Percentiles rank a stretch among this genome's conserved stretches.
These are phyloP conservation scores for Enteromius unitaeniatus DNA, from an alignment of 2,797 vertebrate genomes.

Conservation along the genomic window DNA sequence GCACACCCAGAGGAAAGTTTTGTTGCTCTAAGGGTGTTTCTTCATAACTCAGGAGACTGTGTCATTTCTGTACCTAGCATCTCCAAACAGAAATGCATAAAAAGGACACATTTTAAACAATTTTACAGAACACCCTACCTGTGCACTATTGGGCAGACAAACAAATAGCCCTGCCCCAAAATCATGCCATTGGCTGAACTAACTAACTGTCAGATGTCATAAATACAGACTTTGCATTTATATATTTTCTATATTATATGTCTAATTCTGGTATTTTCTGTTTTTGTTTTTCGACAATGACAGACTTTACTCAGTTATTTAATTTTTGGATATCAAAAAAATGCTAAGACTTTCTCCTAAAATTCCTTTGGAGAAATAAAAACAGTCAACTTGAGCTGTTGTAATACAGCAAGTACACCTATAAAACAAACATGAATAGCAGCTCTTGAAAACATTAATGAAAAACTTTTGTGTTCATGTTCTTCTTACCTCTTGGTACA, in stretches of 20 bases:
- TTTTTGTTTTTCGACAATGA: too few relatives aligned
- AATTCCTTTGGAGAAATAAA: too few relatives aligned
- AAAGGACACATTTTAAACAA: background rate
- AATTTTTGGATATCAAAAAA: too few relatives aligned
- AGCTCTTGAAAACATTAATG: too few relatives aligned
- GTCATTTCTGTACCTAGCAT: background rate
- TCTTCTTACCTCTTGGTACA: too few relatives aligned
- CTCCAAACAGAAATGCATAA: background rate
- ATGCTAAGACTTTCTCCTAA: too few relatives aligned
- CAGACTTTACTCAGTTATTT: too few relatives aligned
- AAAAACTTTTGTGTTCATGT: too few relatives aligned
- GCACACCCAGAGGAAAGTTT: slow-evolving; percentile 24
- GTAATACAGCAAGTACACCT: too few relatives aligned
- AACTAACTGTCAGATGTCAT: background rate
- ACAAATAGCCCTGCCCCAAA: background rate
- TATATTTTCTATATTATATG: background rate
- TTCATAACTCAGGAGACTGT: slow-evolving; percentile 12
- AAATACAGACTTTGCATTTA: background rate
- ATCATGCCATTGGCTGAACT: background rate
- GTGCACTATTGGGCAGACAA: background rate
- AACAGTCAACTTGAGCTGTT: too few relatives aligned
- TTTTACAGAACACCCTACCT: background rate
- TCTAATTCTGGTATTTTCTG: background rate
- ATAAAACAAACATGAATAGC: too few relatives aligned
- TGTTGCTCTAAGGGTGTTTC: background rate